Evolutionary conservation across 2,797 vertebrate species (phyloP).

Genomic region (Okamejei kenojei): DNA sequence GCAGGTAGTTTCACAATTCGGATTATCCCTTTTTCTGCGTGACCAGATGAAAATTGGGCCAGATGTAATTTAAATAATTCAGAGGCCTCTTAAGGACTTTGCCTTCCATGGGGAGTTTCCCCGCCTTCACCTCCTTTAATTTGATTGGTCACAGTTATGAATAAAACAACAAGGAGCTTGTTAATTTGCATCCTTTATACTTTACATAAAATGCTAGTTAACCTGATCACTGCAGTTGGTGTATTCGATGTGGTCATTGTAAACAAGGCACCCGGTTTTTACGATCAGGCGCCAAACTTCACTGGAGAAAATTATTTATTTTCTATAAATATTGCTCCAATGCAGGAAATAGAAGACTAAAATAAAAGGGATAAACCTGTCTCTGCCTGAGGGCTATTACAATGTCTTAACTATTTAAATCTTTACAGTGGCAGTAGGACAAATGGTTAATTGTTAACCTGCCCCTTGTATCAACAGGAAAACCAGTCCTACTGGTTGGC

Average conservation of each 20-base stretch:
- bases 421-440: background rate
- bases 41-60: too few relatives aligned
- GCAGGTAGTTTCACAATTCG: background rate
- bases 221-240: background rate
- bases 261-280: background rate
- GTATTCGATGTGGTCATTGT: too few relatives aligned
- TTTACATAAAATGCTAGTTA: background rate
- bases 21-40: background rate
- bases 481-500: background rate
- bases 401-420: background rate
- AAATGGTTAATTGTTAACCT: conserved; percentile 26
- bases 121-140: background rate
- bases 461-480: background rate
- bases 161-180: background rate
- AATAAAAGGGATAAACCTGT: background rate
- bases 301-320: background rate
- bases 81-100: background rate
- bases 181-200: conserved; percentile 6
- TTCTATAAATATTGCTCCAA: background rate
- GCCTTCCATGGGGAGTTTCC: background rate
- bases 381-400: background rate
- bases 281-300: background rate
- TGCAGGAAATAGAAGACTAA: background rate
- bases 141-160: background rate
- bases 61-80: conserved; percentile 1